Evolutionary conservation across 2,113 vertebrate species (phyloP).

Genomic region (Salminus brasiliensis): DNA sequence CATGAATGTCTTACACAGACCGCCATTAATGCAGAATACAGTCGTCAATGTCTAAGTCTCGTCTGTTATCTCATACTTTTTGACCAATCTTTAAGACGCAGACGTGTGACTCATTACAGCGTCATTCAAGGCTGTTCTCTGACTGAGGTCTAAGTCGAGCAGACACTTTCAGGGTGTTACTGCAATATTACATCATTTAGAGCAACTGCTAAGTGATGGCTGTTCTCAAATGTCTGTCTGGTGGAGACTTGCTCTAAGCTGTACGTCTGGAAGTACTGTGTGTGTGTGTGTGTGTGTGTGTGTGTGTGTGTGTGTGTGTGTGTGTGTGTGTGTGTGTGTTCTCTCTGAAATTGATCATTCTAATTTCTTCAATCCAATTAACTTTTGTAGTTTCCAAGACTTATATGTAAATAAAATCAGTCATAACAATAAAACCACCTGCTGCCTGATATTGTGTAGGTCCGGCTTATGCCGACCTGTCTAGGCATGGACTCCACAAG

Average conservation of each 20-base stretch:
- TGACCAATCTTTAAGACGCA: neutral
- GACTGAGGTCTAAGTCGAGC: constrained; percentile 15
- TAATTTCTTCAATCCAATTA: no score
- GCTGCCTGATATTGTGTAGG: no score
- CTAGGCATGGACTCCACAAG: no score
- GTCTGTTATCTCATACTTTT: neutral
- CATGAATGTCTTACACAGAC: neutral
- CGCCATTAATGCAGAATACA: neutral
- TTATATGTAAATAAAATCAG: no score
- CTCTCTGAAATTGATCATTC: no score
- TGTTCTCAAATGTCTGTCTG: neutral
- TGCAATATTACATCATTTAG: constrained; percentile 16
- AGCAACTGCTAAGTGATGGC: neutral
- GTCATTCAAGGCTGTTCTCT: constrained; percentile 17
- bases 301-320: no score
- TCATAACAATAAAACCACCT: no score
- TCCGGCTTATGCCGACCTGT: no score
- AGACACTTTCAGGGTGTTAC: neutral
- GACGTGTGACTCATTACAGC: constrained; percentile 3
- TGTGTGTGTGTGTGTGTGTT: no score
- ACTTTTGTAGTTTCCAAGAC: no score
- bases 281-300: neutral
- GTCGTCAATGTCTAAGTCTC: neutral
- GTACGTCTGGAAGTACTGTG: neutral
- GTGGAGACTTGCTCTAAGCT: neutral